These are phyloP conservation scores for Microplitis demolitor DNA, from an alignment of 1,140 invertebrate species.

Conservation along the genomic window DNA sequence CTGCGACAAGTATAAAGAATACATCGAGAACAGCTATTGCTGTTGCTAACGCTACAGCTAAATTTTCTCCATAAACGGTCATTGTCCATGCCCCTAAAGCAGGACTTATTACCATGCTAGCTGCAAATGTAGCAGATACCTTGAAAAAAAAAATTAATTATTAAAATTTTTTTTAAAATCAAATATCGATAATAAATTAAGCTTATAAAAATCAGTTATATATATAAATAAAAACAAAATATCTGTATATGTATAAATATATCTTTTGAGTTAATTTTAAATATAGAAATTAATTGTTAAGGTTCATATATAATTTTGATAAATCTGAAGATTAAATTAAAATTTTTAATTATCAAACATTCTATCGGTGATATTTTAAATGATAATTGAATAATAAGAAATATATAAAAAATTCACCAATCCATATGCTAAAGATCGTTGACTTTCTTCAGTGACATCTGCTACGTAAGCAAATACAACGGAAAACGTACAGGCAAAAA, in stretches of 20 bases:
- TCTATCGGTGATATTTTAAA: neutral
- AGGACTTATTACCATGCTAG: conserved; percentile 96
- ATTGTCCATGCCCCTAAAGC: conserved; percentile 94
- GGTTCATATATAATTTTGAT: too few species aligned
- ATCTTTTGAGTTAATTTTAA: too few species aligned
- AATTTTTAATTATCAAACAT: too few species aligned
- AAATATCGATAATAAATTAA: too few species aligned
- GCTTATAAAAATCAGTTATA: too few species aligned
- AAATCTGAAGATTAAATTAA: too few species aligned
- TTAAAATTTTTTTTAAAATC: neutral
- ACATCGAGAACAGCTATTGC: conserved; percentile 95
- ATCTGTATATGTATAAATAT: too few species aligned
- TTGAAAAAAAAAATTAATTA: conserved; percentile 40
- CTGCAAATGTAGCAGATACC: conserved; percentile 97
- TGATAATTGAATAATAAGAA: conserved; percentile 9
- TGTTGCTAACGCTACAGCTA: conserved; percentile 96
- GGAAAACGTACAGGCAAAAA: conserved; percentile 98
- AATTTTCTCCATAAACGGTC: conserved; percentile 85
- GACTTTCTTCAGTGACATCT: conserved; percentile 97
- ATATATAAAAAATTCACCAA: conserved; percentile 69
- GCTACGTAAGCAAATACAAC: conserved; percentile 99
- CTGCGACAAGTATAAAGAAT: conserved; percentile 96
- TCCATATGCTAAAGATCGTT: conserved; percentile 95
- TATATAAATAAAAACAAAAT: too few species aligned
- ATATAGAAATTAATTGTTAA: too few species aligned